These are phyloP conservation scores for Deroplatys truncata DNA, from an alignment of 2,888 invertebrate species.

Conservation along the genomic window DNA sequence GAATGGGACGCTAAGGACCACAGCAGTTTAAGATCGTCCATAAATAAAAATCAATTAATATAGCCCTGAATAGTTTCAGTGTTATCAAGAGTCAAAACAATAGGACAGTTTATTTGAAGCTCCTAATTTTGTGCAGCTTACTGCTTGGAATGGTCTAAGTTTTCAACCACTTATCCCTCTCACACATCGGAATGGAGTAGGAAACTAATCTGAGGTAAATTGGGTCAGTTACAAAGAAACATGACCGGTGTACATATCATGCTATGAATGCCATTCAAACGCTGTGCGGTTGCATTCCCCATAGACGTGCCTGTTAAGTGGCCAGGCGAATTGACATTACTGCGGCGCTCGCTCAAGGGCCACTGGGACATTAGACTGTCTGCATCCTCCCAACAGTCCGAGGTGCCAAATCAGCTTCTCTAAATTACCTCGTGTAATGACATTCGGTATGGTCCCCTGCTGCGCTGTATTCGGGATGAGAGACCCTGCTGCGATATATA, in stretches of 20 bases:
- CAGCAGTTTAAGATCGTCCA: too few relatives aligned
- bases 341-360: not conserved
- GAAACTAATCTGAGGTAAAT: not conserved
- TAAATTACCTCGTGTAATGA: not conserved
- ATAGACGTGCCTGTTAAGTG: not conserved
- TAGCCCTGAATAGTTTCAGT: too few relatives aligned
- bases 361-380: not conserved
- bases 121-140: not conserved
- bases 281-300: not conserved
- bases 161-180: too few relatives aligned
- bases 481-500: too few relatives aligned
- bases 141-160: too few relatives aligned
- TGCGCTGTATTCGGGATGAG: too few relatives aligned
- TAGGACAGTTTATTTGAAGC: too few relatives aligned
- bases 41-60: too few relatives aligned
- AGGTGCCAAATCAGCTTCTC: not conserved
- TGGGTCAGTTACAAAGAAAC: not conserved
- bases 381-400: not conserved
- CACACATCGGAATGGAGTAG: not conserved
- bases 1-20: too few relatives aligned
- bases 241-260: not conserved
- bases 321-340: not conserved
- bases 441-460: too few relatives aligned
- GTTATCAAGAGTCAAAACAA: too few relatives aligned
- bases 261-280: not conserved